These are phyloP conservation scores for Octonoba sinensis DNA, from an alignment of 2,888 invertebrate genomes.

Conservation along the genomic window DNA sequence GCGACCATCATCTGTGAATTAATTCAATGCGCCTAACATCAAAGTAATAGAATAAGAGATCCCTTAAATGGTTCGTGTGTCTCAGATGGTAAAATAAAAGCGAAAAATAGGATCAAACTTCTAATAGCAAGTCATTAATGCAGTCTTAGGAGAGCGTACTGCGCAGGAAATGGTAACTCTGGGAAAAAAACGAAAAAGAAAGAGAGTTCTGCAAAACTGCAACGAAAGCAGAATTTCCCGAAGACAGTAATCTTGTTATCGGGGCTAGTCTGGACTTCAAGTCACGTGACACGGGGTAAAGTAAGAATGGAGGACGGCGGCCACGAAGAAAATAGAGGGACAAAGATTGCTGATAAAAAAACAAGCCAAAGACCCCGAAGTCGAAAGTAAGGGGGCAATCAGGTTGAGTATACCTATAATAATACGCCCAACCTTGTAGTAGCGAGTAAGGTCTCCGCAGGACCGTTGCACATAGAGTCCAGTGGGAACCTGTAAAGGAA, in stretches of 20 bases:
- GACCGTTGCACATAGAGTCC: conserved; percentile 16
- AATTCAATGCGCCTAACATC: too few relatives aligned
- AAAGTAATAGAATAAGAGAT: too few relatives aligned
- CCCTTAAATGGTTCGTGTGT: too few relatives aligned
- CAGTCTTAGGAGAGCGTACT: conserved; percentile 21
- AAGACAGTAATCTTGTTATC: conserved; percentile 49
- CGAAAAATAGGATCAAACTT: too few relatives aligned
- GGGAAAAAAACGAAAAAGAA: neutral
- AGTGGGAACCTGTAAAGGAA: conserved; percentile 45
- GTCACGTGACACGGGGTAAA: conserved; percentile 47
- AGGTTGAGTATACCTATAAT: conserved; percentile 54
- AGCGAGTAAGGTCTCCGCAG: neutral
- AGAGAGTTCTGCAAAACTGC: too few relatives aligned
- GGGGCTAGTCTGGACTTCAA: conserved; percentile 35
- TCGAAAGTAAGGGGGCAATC: conserved; percentile 31
- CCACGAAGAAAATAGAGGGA: conserved; percentile 15
- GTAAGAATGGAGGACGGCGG: neutral
- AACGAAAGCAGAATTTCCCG: too few relatives aligned
- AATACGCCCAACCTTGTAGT: neutral
- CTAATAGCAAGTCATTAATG: conserved; percentile 4
- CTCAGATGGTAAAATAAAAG: too few relatives aligned
- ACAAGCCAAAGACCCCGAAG: conserved; percentile 12
- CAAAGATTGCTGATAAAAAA: neutral
- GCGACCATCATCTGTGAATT: too few relatives aligned
- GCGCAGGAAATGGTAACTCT: conserved; percentile 40